Evolutionary conservation across 2,797 vertebrate genomes (phyloP), one percentile per base, ranked within the genome.

Genomic region (Rachycentron canadum): DNA sequence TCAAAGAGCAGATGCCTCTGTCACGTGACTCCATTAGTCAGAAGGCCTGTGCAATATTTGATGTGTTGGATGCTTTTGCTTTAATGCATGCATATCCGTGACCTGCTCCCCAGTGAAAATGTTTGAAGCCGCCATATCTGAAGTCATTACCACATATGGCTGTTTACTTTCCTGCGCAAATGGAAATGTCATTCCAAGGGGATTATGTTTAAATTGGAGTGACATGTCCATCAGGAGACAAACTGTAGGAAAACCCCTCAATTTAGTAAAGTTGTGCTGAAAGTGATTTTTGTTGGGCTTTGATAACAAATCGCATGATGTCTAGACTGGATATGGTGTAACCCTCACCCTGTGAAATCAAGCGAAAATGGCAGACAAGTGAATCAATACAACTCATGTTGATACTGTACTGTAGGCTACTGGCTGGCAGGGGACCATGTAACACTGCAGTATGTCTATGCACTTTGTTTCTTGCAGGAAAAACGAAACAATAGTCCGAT

Each of bases 161-260:
- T 65, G 49, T 81, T 65, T 72, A 41, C 57, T 56, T 71, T 83
- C 38, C 38, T 67, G 50, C 50, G 57, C 47, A 85, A 81, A 85
- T 69, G 38, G 56, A 82, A 85, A 77, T 38, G 12, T 45, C 34
- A 65, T 62, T 77, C 68, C 40, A 25, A 28, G 21, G 40, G 58
- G 73, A 76, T 69, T 69, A 62, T 67, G 66, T n/a, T n/a, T n/a
- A 49, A 66, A 13, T 21, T n/a, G 45, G 36, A 74, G 59, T 59
- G 59, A 59, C 50, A 43, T 32, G 49, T 65, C 50, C 40, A 67
- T 76, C 32, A 50, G 49, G 23, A 47, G 57, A 19, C n/a, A 43
- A 26, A 45, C 57, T n/a, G 28, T 26, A 56, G 71, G 45, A 26
- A 69, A 79, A 58, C 17, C n/a, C 38, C 3, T 73, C 64, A 7